phyloP scores from a whole-genome alignment of 2,113 vertebrate species.

The Chitala chitala region DNA sequence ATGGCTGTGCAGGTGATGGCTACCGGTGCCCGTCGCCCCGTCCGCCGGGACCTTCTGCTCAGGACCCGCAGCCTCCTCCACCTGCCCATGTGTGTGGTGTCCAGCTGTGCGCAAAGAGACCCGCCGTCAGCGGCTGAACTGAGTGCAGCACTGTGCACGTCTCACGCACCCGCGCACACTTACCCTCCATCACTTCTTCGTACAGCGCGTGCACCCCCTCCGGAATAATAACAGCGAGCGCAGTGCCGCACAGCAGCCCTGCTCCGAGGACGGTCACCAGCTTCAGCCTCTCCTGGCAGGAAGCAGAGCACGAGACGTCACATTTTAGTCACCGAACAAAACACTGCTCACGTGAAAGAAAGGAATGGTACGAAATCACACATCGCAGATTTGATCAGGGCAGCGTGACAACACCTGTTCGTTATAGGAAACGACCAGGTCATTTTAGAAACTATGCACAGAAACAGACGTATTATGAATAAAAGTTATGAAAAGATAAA shows the following conservation, averaged over 20 bases:
- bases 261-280: slow-evolving; percentile 92
- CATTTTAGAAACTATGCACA: neutral
- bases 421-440: neutral
- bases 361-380: too few relatives aligned
- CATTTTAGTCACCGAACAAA: neutral
- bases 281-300: slow-evolving; percentile 82
- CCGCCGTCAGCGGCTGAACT: neutral
- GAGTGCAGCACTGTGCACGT: neutral
- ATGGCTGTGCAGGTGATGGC: slow-evolving; percentile 59
- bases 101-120: slow-evolving; percentile 54
- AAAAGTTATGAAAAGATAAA: too few relatives aligned
- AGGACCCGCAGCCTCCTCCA: slow-evolving; percentile 63
- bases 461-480: too few relatives aligned
- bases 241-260: slow-evolving; percentile 92
- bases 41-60: slow-evolving; percentile 50
- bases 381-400: too few relatives aligned
- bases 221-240: slow-evolving; percentile 92
- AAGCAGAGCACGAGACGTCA: slow-evolving; percentile 21
- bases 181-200: slow-evolving; percentile 91
- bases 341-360: too few relatives aligned
- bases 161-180: slow-evolving; percentile 19
- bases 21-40: slow-evolving; percentile 28
- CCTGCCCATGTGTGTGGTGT: slow-evolving; percentile 68
- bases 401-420: too few relatives aligned
- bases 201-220: slow-evolving; percentile 97